These are phyloP conservation scores for Nycticorax nycticorax DNA, from an alignment of 2,113 vertebrate species.

Conservation along the genomic window DNA sequence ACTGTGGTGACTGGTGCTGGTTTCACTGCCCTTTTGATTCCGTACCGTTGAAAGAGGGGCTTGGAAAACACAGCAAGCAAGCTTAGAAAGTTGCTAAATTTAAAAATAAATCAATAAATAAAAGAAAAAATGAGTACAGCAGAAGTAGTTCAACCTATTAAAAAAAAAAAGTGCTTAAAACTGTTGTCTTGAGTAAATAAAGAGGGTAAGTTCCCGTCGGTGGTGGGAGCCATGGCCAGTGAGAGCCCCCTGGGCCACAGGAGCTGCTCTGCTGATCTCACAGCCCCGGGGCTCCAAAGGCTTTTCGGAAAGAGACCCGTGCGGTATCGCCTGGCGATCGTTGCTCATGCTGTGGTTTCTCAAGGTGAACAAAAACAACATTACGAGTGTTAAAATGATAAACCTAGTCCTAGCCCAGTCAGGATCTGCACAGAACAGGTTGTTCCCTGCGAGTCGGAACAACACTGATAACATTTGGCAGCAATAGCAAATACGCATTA, in stretches of 20 bases:
- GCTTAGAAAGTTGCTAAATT: background rate
- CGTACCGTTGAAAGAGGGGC: fast-evolving
- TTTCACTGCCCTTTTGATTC: background rate
- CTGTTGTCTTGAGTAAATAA: background rate
- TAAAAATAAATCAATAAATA: background rate
- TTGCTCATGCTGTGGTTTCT: background rate
- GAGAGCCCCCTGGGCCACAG: background rate
- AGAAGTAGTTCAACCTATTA: background rate
- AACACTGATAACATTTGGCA: conserved; percentile 55
- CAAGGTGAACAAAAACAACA: conserved; percentile 18
- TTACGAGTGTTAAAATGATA: conserved; percentile 14
- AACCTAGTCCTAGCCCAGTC: background rate
- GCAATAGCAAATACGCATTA: conserved; percentile 13
- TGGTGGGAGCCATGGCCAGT: background rate
- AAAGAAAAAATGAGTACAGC: background rate
- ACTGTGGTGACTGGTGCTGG: background rate
- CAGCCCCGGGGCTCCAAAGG: background rate
- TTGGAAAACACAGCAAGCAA: background rate
- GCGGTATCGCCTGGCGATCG: background rate
- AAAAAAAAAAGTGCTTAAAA: background rate
- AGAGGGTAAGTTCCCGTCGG: fast-evolving
- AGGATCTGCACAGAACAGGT: conserved; percentile 5
- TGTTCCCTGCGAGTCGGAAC: conserved; percentile 36
- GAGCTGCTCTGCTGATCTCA: background rate
- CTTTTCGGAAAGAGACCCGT: background rate